A percentile compares a stretch with the other conserved stretches of the same genome.
phyloP scores from a whole-genome alignment of 2,113 vertebrate genomes.

The Elachura formosa region DNA sequence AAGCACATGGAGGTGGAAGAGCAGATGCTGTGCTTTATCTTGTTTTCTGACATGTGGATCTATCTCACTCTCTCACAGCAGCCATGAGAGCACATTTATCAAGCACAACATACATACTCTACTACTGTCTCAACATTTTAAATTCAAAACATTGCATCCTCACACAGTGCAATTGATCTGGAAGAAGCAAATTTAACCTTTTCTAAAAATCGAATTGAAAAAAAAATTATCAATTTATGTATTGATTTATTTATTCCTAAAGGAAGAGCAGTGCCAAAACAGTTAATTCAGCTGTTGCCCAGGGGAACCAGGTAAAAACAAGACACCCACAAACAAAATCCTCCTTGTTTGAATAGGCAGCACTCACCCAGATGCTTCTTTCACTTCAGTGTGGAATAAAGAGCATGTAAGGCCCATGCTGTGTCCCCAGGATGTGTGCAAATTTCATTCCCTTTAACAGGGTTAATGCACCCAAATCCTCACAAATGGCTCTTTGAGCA shows the following conservation, averaged over 20 bases:
- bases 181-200: not conserved
- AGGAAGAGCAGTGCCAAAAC: not conserved
- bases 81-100: not conserved
- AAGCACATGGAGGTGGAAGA: not conserved
- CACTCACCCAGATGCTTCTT: not conserved
- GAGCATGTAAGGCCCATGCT: not conserved
- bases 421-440: not conserved
- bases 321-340: not conserved
- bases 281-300: not conserved
- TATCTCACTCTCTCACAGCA: not conserved
- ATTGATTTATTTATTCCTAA: not conserved
- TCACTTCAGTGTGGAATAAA: not conserved
- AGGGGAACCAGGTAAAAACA: not conserved
- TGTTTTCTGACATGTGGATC: not conserved
- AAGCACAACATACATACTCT: not conserved
- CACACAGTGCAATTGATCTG: not conserved
- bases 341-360: not conserved
- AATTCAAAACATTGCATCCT: not conserved
- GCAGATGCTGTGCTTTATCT: slow-evolving; percentile 9
- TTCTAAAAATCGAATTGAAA: not conserved
- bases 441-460: not conserved
- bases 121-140: not conserved
- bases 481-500: not conserved
- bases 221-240: not conserved
- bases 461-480: not conserved